These are phyloP conservation scores for Artibeus lituratus DNA, from an alignment of 2,797 vertebrate species.

Conservation along the genomic window DNA sequence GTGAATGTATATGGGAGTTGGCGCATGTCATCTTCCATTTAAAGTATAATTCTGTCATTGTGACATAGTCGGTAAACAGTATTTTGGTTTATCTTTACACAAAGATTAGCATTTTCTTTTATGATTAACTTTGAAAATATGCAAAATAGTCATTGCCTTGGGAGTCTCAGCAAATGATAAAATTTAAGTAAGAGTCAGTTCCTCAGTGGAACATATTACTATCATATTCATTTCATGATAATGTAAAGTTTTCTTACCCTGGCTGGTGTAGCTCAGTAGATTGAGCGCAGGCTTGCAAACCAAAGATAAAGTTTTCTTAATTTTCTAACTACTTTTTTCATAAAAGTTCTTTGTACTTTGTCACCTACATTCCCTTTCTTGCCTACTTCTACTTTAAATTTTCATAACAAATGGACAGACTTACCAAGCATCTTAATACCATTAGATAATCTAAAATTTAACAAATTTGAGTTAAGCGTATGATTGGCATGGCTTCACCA, in stretches of 20 bases:
- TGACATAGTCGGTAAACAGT: slow-evolving; percentile 46
- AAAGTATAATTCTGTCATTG: slow-evolving; percentile 77
- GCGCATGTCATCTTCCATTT: slow-evolving; percentile 72
- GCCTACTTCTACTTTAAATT: background rate
- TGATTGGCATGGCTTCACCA: background rate
- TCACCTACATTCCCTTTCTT: background rate
- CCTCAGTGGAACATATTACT: background rate
- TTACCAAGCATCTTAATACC: background rate
- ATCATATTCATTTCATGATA: background rate
- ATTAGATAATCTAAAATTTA: background rate
- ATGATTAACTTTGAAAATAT: slow-evolving; percentile 53
- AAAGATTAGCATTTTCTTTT: slow-evolving; percentile 69
- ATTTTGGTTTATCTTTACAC: slow-evolving; percentile 68
- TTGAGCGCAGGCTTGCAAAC: too few species aligned
- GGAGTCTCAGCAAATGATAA: slow-evolving; percentile 68
- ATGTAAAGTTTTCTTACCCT: background rate
- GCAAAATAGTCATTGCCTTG: slow-evolving; percentile 58
- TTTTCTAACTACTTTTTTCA: background rate
- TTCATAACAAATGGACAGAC: background rate
- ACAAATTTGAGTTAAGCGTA: background rate
- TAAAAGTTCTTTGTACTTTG: background rate
- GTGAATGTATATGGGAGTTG: slow-evolving; percentile 60
- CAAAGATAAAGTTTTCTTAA: slow-evolving; percentile 10
- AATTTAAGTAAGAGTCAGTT: slow-evolving; percentile 12
- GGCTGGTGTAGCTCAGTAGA: too few species aligned